A percentile compares a stretch with the other conserved stretches of the same genome.
Conservation (phyloP, 2,888 invertebrate genomes). For the Eulithis prunata region DNA sequence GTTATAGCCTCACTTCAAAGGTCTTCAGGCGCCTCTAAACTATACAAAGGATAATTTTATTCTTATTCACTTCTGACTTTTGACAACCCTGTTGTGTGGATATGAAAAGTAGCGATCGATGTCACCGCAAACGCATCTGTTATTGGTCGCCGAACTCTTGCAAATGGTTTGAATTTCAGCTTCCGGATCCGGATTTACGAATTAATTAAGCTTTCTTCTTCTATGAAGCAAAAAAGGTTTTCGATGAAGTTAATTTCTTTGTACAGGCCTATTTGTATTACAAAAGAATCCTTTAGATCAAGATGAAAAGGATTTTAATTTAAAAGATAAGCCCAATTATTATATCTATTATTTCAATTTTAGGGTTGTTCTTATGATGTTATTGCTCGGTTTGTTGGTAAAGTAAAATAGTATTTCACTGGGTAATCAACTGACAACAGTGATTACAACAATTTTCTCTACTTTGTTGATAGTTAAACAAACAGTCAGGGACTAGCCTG, state of each 20-base stretch:
- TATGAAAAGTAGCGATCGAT: constrained; percentile 36
- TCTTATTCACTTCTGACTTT: not conserved
- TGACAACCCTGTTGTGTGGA: constrained; percentile 24
- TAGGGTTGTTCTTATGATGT: too few relatives aligned
- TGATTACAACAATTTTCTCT: not conserved
- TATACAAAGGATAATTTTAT: not conserved
- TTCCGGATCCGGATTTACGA: constrained; percentile 6
- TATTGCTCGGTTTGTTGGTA: too few relatives aligned
- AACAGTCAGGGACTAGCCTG: not conserved
- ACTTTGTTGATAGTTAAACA: not conserved
- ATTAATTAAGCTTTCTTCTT: constrained; percentile 9
- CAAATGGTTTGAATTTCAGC: constrained; percentile 19
- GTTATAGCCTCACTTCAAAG: too few relatives aligned
- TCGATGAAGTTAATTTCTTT: constrained; percentile 10
- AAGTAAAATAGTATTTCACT: too few relatives aligned
- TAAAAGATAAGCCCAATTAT: not conserved
- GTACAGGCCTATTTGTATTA: constrained; percentile 16
- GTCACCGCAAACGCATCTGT: constrained; percentile 30
- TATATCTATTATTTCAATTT: too few relatives aligned
- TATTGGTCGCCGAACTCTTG: constrained; percentile 20
- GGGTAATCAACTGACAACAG: too few relatives aligned
- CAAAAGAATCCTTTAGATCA: not conserved
- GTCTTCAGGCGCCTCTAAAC: too few relatives aligned
- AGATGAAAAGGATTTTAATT: constrained; percentile 8
- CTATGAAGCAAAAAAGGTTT: constrained; percentile 7